phyloP scores from a whole-genome alignment of 2,797 vertebrate species.

The Chelmon rostratus region DNA sequence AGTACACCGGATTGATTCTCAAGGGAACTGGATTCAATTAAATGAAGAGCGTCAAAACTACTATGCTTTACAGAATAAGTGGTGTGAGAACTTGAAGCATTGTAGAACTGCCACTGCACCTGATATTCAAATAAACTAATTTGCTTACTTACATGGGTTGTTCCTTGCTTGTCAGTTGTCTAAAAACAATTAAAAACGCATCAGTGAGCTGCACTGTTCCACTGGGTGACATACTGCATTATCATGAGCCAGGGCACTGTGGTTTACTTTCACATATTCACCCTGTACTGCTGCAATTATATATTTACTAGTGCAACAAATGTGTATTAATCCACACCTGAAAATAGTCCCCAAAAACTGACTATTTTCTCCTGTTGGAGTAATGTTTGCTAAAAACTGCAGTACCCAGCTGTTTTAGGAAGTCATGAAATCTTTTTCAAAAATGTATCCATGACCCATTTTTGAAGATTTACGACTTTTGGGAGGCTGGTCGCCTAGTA shows the following conservation, averaged over 20 bases:
- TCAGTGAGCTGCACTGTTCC: not conserved
- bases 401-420: not conserved
- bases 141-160: not conserved
- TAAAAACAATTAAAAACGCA: not conserved
- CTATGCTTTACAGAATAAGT: conserved; percentile 1
- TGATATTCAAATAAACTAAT: not conserved
- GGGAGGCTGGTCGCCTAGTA: not conserved
- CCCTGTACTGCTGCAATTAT: not conserved
- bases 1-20: not conserved
- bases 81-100: not conserved
- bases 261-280: not conserved
- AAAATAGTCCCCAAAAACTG: not conserved
- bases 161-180: not conserved
- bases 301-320: not conserved
- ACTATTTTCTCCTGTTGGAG: not conserved
- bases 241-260: not conserved
- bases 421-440: not conserved
- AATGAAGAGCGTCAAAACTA: not conserved
- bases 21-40: conserved; percentile 27
- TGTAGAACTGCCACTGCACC: not conserved
- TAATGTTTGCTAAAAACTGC: not conserved
- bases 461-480: not conserved
- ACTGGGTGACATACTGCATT: not conserved
- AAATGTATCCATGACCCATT: too few species aligned
- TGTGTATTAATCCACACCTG: not conserved